A percentile compares a stretch with the other conserved stretches of the same genome.
phyloP scores from a whole-genome alignment of 2,113 vertebrate species.

The Scytalopus superciliaris region DNA sequence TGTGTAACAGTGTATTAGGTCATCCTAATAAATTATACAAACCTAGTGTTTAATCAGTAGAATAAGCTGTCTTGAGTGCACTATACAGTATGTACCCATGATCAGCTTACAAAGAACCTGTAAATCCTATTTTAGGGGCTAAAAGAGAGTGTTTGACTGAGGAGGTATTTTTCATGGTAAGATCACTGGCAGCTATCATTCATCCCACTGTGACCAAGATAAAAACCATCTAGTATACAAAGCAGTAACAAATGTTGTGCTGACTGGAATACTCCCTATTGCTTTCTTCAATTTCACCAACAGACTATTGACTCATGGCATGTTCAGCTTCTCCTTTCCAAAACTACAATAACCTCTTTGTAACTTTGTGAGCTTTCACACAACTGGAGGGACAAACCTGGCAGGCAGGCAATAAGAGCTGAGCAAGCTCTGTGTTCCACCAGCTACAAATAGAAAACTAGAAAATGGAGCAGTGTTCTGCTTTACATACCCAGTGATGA shows the following conservation, averaged over 20 bases:
- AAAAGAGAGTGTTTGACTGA: neutral
- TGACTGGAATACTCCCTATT: neutral
- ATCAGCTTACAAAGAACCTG: neutral
- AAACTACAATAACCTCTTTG: neutral
- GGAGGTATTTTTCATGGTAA: neutral
- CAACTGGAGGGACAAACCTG: neutral
- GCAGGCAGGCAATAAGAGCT: neutral
- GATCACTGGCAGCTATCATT: neutral
- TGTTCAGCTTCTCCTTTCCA: neutral
- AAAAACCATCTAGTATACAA: neutral
- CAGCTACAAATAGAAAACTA: neutral
- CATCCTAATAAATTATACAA: neutral
- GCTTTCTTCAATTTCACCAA: neutral
- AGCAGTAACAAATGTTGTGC: neutral
- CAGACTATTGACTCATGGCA: neutral
- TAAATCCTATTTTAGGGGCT: neutral
- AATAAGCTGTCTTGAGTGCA: neutral
- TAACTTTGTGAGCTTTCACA: neutral
- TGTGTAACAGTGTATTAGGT: neutral
- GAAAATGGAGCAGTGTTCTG: neutral
- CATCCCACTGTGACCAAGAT: neutral
- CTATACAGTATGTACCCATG: neutral
- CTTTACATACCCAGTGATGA: fast-evolving
- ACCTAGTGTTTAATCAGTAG: neutral
- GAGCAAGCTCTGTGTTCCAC: neutral